Base-by-base conservation (phyloP, 2,888 invertebrate genomes). In the Furcula furcula region DNA sequence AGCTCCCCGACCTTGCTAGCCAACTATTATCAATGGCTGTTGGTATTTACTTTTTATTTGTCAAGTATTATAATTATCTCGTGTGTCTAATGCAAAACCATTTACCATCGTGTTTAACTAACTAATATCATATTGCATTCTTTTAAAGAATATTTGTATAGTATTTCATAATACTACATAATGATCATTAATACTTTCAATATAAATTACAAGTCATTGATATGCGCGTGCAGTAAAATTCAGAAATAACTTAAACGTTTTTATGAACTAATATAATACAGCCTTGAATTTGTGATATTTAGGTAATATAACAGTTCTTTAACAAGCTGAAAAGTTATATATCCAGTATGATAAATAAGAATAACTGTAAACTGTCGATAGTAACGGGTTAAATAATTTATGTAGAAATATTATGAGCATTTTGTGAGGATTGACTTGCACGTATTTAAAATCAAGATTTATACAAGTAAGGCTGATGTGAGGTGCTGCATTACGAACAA, bases 1-100 rank as follows among this genome's bases (percentile, higher is more conserved):
- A 77, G 73, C 76, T 59, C 46, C 45, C 42, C 58, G 75, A 63
- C 85, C 84, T 85, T 79, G 79, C 55, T 42, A 48, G 35, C 36
- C 40, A 51, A 53, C 55, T 67, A 66, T 70, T 71, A 64, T 63
- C 65, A 62, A 64, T 67, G 59, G 64, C 64, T 62, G 57, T 55
- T 40, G 53, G 47, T 49, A 46, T 53, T 64, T 59, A 50, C 33
- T 47, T 55, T 46, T 54, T 42, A 56, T 53, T 49, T 45, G 46
- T 37, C 19, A 36, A n/a, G n/a, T n/a, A n/a, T n/a, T n/a, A n/a
- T n/a, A n/a, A n/a, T n/a, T n/a, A n/a, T n/a, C 49, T 46, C 51
- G 47, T 45, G 36, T 54, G 46, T 38, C 43, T 40, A 51, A 45
- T 44, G 33, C 42, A 46, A 46, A 50, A 40, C 34, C 13, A 21